Evolutionary conservation across 2,113 vertebrate species (phyloP), one percentile per base, ranked within the genome.

Genomic region (Toxostoma redivivum): DNA sequence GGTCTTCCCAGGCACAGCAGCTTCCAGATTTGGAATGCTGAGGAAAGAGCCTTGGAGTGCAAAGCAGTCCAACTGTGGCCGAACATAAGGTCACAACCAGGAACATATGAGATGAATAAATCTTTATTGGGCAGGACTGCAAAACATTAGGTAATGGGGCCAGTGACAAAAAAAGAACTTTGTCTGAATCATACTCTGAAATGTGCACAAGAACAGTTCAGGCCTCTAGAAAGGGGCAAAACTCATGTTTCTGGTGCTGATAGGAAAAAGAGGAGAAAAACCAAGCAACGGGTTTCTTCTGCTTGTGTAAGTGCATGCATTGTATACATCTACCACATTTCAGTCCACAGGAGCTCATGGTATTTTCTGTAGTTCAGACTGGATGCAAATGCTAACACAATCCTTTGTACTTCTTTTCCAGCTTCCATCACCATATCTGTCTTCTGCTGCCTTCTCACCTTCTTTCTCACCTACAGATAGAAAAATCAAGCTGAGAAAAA

Each of bases 81-180:
- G 78, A 95, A 90, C 93, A 90, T 84, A 96, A 97, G 96, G 76
- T 87, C 94, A 87, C 76, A 96, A 96, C 79, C 94, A 95, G 84
- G 61, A 96, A 96, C 94, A 86, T 90, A 77, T 93, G 91, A 95
- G 85, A 86, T 38, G 93, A 96, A 70, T 93, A 96, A 92, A 87
- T 93, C 81, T 96, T 86, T 95, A 66, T 48, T 95, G 95, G 92
- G 88, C 85, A 82, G 82, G 80, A 91, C 92, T 96, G 94, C 85
- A 95, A 96, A 96, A 86, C 71, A 95, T 97, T 97, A 96, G 81
- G 88, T 97, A 97, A 95, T 95, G 91, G 85, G 94, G 67, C 67
- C 85, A 92, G 64, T 48, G 81, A 76, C 56, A 94, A 89, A 80
- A 91, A 90, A 87, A 86, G 74, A 94, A 84, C 86, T 45, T 91